Evolutionary conservation across 2,113 vertebrate species (phyloP).

Genomic region (Empidonax alnorum): DNA sequence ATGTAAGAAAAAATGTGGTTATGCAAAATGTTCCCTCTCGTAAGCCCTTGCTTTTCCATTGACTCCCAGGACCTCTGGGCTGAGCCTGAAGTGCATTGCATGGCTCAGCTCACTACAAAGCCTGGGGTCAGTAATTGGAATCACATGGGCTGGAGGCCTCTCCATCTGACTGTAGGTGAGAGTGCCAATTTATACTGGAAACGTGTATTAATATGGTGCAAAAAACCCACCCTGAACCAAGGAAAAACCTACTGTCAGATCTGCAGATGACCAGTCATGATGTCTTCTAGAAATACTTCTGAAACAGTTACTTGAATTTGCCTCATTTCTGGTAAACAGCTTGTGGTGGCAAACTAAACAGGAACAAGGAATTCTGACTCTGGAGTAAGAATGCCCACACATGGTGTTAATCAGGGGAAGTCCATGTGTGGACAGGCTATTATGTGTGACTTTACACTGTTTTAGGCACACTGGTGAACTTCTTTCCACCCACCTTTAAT

Average conservation of each 20-base stretch:
- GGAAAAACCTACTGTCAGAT: neutral
- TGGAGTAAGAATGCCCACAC: constrained; percentile 18
- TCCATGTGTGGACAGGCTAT: constrained; percentile 14
- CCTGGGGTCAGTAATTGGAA: constrained; percentile 43
- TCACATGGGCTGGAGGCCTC: neutral
- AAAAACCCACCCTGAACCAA: neutral
- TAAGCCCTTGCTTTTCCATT: neutral
- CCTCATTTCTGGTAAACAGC: constrained; percentile 14
- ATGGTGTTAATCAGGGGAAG: constrained; percentile 48
- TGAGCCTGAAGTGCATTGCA: neutral
- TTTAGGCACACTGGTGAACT: neutral
- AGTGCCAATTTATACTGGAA: constrained; percentile 15
- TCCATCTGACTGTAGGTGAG: constrained; percentile 6
- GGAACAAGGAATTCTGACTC: neutral
- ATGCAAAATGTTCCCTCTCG: constrained; percentile 17
- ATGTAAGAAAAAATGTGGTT: constrained; percentile 40
- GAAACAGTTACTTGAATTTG: neutral
- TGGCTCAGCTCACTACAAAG: constrained; percentile 30
- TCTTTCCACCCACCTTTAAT: neutral
- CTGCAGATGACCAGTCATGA: neutral
- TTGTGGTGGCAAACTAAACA: neutral
- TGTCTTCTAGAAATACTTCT: neutral
- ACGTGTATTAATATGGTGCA: neutral
- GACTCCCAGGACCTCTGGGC: constrained; percentile 39
- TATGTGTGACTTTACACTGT: neutral